Evolutionary conservation across 2,797 vertebrate species (phyloP).

Genomic region (Adrianichthys oophorus): DNA sequence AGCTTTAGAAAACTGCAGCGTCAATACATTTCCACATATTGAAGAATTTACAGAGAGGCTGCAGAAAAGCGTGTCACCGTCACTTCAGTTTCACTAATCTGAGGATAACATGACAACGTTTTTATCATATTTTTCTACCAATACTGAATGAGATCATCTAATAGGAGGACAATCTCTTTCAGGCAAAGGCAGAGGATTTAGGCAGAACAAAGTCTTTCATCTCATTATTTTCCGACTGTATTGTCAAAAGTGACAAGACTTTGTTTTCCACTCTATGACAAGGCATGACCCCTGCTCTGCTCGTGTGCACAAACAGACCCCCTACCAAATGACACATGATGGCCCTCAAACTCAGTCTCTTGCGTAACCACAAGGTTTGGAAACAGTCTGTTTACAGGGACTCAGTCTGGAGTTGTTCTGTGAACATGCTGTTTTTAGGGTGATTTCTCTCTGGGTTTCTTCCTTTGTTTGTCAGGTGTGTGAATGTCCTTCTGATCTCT

Average conservation of each 20-base stretch:
- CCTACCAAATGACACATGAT: constrained; percentile 64
- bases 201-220: constrained; percentile 22
- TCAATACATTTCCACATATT: not conserved
- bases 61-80: not conserved
- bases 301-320: constrained; percentile 34
- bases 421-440: not conserved
- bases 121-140: not conserved
- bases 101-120: not conserved
- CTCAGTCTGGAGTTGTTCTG: constrained; percentile 49
- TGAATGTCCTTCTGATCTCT: too few species aligned
- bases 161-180: constrained; percentile 9
- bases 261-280: constrained; percentile 35
- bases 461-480: too few species aligned
- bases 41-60: constrained; percentile 2
- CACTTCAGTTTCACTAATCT: not conserved
- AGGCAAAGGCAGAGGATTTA: constrained; percentile 22
- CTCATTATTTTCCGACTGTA: constrained; percentile 12
- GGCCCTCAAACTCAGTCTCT: constrained; percentile 60
- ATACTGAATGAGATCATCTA: constrained; percentile 9
- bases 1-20: constrained; percentile 3
- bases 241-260: constrained; percentile 34
- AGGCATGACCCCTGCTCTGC: not conserved
- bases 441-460: too few species aligned
- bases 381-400: constrained; percentile 56
- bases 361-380: constrained; percentile 56